Percentiles rank a stretch among this genome's conserved stretches.
These are phyloP conservation scores for Tenthredo amoena DNA, from an alignment of 2,888 invertebrate species.

Conservation along the genomic window DNA sequence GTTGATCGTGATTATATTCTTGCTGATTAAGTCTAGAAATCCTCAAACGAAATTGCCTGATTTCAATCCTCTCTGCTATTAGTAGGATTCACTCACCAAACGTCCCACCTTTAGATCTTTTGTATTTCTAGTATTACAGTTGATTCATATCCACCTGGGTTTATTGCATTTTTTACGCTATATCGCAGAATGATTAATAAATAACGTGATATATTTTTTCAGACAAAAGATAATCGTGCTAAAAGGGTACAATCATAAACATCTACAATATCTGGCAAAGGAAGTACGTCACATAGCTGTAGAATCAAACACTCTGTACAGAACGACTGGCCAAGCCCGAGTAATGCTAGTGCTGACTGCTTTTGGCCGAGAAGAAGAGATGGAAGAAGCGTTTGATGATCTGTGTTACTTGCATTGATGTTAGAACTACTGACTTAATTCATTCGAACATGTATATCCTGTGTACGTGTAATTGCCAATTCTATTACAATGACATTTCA, in stretches of 20 bases:
- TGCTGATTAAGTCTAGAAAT: too few relatives aligned
- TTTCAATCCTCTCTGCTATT: too few relatives aligned
- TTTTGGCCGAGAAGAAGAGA: conserved; percentile 78
- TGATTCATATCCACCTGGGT: too few relatives aligned
- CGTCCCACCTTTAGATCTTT: too few relatives aligned
- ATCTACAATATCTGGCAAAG: conserved; percentile 63
- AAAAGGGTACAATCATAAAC: conserved; percentile 65
- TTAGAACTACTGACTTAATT: neutral
- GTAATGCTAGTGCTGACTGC: conserved; percentile 76
- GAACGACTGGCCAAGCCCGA: conserved; percentile 59
- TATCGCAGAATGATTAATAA: neutral
- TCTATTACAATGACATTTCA: neutral
- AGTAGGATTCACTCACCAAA: too few relatives aligned
- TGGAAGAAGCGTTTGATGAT: conserved; percentile 77
- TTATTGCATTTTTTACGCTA: neutral
- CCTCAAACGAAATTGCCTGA: too few relatives aligned
- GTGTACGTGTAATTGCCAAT: conserved; percentile 5
- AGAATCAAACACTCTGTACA: conserved; percentile 59
- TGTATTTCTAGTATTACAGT: too few relatives aligned
- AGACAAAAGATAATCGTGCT: conserved; percentile 64
- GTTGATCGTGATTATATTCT: too few relatives aligned
- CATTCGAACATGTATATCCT: neutral
- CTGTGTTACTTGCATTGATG: conserved; percentile 63
- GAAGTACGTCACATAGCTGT: conserved; percentile 61
- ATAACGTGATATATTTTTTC: conserved; percentile 10